phyloP scores from a whole-genome alignment of 2,113 vertebrate genomes.

The Trichechus manatus region DNA sequence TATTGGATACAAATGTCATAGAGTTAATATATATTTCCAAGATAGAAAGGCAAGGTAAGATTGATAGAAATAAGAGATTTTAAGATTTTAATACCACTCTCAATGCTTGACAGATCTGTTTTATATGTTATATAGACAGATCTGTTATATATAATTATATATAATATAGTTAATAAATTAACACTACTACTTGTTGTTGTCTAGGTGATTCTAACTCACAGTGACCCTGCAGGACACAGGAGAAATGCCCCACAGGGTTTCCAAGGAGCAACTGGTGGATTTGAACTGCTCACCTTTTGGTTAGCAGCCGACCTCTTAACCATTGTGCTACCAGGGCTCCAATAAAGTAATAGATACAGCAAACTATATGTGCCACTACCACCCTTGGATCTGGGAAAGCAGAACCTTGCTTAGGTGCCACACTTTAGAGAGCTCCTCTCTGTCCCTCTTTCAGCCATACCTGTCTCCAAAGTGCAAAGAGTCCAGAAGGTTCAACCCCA shows the following conservation, averaged over 20 bases:
- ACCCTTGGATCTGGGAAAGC: background rate
- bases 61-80: conserved; percentile 10
- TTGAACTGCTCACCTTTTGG: too few species aligned
- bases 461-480: background rate
- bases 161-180: too few species aligned
- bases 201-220: too few species aligned
- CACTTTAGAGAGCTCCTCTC: background rate
- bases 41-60: background rate
- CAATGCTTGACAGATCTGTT: background rate
- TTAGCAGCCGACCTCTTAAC: too few species aligned
- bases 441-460: background rate
- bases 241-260: too few species aligned
- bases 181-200: too few species aligned
- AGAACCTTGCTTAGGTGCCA: background rate
- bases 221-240: too few species aligned
- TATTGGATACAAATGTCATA: background rate
- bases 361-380: background rate
- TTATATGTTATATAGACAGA: too few species aligned
- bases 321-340: too few species aligned
- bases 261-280: too few species aligned
- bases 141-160: too few species aligned
- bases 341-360: background rate
- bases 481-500: background rate
- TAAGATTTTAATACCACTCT: background rate
- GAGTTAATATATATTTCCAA: background rate